Percentiles rank a stretch among this genome's conserved stretches.
These are phyloP conservation scores for Oceanites oceanicus DNA, from an alignment of 2,113 vertebrate genomes.

Conservation along the genomic window DNA sequence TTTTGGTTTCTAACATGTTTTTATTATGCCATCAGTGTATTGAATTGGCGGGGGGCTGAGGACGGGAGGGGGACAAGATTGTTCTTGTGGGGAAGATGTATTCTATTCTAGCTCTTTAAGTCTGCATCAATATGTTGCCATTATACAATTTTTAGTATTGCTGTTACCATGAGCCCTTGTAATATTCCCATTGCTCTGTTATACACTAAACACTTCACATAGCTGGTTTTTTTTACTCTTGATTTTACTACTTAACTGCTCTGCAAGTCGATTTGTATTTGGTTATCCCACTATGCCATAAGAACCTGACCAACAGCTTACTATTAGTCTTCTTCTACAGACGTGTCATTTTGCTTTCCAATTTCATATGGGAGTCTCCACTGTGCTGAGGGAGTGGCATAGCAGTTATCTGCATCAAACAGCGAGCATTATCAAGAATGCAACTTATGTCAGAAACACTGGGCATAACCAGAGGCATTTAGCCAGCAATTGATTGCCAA, in stretches of 20 bases:
- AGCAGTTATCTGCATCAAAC: constrained; percentile 12
- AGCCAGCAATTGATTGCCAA: neutral
- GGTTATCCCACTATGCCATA: neutral
- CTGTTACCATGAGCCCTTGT: neutral
- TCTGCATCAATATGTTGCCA: neutral
- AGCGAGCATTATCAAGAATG: neutral
- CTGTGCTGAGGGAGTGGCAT: neutral
- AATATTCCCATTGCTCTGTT: neutral
- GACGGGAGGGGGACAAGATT: neutral
- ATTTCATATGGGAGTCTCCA: neutral
- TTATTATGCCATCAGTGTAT: neutral
- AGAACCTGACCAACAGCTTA: neutral
- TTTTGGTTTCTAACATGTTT: neutral
- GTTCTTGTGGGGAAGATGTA: neutral
- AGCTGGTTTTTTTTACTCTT: neutral
- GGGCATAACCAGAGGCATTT: neutral
- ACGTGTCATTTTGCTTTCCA: neutral
- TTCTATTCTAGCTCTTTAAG: neutral
- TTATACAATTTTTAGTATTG: neutral
- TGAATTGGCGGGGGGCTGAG: neutral
- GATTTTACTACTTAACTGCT: neutral
- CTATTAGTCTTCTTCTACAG: neutral
- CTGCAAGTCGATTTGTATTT: neutral
- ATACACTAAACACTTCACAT: neutral
- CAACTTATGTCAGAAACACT: neutral